Base-by-base conservation (phyloP, 2,113 vertebrate species). In the Spheniscus mendiculus region DNA sequence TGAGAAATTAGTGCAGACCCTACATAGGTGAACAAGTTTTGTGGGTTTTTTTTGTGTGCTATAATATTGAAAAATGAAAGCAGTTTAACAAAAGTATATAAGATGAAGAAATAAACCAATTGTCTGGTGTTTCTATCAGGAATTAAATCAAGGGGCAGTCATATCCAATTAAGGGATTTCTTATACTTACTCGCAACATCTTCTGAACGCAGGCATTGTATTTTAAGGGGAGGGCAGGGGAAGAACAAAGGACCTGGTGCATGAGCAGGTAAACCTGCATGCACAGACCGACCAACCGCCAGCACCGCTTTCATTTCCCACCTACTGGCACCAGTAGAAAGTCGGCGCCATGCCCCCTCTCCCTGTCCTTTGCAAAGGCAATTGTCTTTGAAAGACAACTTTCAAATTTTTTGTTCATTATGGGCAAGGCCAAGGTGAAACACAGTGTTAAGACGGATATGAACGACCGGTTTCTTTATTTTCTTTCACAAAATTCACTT, bases 371-470 rank as follows among this genome's bases (percentile, higher is more conserved):
- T 8, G 20, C 61, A 13, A 30, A 45, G n/a, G 32, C 34, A 19
- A 19, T 2, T 3, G 17, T 0, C 40, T 73, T 29, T 19, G 29
- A 25, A 52, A 55, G n/a, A 12, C n/a, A 49, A 4, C 18, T 30
- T 55, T 2, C 20, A 7, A 2, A 5, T 13, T 15, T 36, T n/a
- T 26, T 38, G 36, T 21, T 50, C 16, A 1, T 12, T 2, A 6
- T 4, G 5, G 47, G 59, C 49, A 58, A 15, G 52, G 62, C 47
- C 53, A 32, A 42, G 44, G n/a, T 30, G 80, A 61, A 52, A 10
- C 12, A 2, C 0, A 4, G 53, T 0, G 29, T 3, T 70, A 10
- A 38, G 30, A 11, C 0, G 47, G 47, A 21, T 3, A 11, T 1
- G 9, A 50, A 30, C 0, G 3, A 27, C 9, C 0, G 0, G 3